Base-by-base conservation (phyloP, 2,888 invertebrate species). In the Baccha elongata region DNA sequence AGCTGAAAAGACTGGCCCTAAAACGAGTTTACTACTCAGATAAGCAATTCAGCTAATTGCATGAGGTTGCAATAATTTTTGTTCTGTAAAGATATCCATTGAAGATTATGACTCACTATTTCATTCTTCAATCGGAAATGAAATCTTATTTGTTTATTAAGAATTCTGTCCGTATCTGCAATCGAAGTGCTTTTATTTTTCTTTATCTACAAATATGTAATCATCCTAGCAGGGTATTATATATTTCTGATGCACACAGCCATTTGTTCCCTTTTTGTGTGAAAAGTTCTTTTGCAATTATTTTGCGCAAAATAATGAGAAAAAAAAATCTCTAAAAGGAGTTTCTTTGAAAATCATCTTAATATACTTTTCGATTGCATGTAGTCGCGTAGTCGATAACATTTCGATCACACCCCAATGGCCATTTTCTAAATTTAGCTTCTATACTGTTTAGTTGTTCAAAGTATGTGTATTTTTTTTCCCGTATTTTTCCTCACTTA, bases 371-470 rank as follows among this genome's bases (percentile, higher is more conserved):
- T 32, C 7, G 13, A 29, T 23, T 35, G 32, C 15, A 21, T 32
- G 35, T 37, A 11, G 64, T 52, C 32, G 17, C 29, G 23, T 23
- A 4, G 23, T 23, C 23, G 23, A 23, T 5, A 23, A 23, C 29
- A 8, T 50, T 35, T 48, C 48, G 11, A 50, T 64, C 37, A 42
- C 48, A 64, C 48, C 48, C 64, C 64, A 64, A 35, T 64, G 64
- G 64, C 23, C 64, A 21, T 64, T 64, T 64, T 64, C 64, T 50
- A 64, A 64, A 50, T 64, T 64, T 64, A 64, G 64, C 35, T 23
- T 23, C 32, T 46, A 23, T 48, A 64, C 29, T 29, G 29, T 15
- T 5, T 52, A 21, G 53, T 26, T 35, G 35, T 37, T 64, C 21
- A 48, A 37, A 64, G 48, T 48, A 17, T 64, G 19, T 21, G 11